Evolutionary conservation across 2,888 invertebrate species (phyloP), one percentile per base, ranked within the genome.

Genomic region (Calliopum simillimum): DNA sequence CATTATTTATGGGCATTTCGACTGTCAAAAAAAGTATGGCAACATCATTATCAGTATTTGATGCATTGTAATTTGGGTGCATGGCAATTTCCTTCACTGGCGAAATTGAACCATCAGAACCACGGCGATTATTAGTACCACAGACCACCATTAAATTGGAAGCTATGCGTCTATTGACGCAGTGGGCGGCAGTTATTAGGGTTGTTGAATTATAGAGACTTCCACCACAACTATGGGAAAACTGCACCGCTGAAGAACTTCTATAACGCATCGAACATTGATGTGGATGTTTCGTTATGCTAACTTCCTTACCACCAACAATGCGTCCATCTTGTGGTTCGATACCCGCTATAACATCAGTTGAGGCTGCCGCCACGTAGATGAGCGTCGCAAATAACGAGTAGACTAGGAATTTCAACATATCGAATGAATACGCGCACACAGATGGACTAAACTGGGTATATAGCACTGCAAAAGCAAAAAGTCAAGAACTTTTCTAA

Each of bases 41-140:
- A 11, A 91, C 84, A 70, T 91, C 91, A 71, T 87, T 87, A 73
- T 90, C 89, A 4, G 73, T 76, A 8, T 63, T 78, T 2, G 74
- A 46, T 6, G 78, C 68, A 68, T 78, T 77, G 75, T 88, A 91
- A 0, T 81, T 77, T 19, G 87, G 87, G 75, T 91, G 89, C 47
- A 81, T 80, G 1, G 85, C 66, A 0, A 89, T 72, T 16, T 86
- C 85, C 0, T 84, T 85, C 0, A 90, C 87, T 13, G 86, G 84
- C 2, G 88, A 84, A 0, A 90, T 19, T 0, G 80, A 68, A 1
- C 91, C 91, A 64, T 81, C 76, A 2, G 88, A 89, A 2, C 77
- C 70, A 1, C 82, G 77, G 43, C 81, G 86, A 14, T 68, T 21
- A 14, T 76, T 76, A 0, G 78, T 77, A 6, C 83, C 73, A 16